A percentile compares a stretch with the other conserved stretches of the same genome.
phyloP scores from a whole-genome alignment of 2,113 vertebrate genomes.

The Accipiter cooperii region DNA sequence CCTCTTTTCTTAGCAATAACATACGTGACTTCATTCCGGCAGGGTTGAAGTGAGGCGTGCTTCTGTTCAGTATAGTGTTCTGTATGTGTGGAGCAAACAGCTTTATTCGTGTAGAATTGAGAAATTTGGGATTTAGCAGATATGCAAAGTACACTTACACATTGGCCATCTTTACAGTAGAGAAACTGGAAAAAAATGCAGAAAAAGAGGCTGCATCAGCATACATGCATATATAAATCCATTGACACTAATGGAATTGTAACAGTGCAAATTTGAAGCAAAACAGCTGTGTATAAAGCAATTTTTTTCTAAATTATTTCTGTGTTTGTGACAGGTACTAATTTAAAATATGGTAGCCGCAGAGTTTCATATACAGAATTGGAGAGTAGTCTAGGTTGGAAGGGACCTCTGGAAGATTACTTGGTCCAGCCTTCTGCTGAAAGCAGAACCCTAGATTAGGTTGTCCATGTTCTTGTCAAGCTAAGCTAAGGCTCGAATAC shows the following conservation, averaged over 20 bases:
- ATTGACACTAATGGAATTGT: background rate
- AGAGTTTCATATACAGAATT: background rate
- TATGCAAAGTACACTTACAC: background rate
- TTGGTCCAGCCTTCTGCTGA: background rate
- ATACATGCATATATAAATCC: background rate
- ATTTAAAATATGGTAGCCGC: background rate
- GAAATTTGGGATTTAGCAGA: background rate
- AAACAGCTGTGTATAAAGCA: background rate
- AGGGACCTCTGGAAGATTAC: background rate
- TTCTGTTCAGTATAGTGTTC: background rate
- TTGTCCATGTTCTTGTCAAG: background rate
- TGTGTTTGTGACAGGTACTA: background rate
- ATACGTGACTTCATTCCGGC: background rate
- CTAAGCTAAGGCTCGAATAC: background rate
- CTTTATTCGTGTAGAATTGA: background rate
- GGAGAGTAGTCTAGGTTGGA: background rate
- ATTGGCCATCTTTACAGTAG: background rate
- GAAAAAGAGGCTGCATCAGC: background rate
- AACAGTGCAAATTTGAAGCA: background rate
- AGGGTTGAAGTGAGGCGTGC: background rate
- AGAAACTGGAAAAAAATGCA: background rate
- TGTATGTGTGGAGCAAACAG: background rate
- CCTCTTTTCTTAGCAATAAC: background rate
- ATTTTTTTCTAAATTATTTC: background rate
- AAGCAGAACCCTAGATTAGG: background rate